These are phyloP conservation scores for Camelus dromedarius DNA, from an alignment of 2,113 vertebrate genomes.

Conservation along the genomic window DNA sequence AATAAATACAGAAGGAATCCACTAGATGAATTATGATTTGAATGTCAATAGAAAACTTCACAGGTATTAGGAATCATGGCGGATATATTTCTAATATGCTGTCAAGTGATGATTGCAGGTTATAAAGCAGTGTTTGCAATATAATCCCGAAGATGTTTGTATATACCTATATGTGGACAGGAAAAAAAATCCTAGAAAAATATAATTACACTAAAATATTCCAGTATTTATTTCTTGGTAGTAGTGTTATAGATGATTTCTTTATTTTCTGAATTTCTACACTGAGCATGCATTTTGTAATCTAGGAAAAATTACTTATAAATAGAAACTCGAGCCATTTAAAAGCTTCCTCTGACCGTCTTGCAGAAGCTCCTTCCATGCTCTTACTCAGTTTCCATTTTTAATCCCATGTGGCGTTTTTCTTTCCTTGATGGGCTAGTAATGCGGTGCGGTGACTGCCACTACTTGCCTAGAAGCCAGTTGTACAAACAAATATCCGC, in stretches of 20 bases:
- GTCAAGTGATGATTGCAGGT: neutral
- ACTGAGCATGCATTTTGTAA: neutral
- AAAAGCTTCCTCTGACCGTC: neutral
- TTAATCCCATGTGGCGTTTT: neutral
- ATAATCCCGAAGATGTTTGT: neutral
- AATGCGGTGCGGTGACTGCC: neutral
- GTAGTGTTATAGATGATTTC: neutral
- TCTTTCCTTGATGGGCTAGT: neutral
- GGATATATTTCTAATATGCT: neutral
- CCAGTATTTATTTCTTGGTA: neutral
- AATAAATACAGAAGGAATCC: neutral
- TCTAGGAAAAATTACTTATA: neutral
- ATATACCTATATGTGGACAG: neutral
- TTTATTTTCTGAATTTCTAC: constrained; percentile 4
- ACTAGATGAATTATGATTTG: constrained; percentile 25
- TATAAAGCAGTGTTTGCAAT: neutral
- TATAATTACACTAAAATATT: neutral
- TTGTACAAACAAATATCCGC: neutral
- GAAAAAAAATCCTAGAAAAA: neutral
- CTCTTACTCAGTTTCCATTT: neutral
- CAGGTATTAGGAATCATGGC: neutral
- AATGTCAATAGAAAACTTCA: neutral
- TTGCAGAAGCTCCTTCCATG: neutral
- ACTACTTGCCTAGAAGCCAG: neutral
- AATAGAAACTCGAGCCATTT: neutral